Evolutionary conservation across 2,797 vertebrate species (phyloP).

Genomic region (Erethizon dorsatum): DNA sequence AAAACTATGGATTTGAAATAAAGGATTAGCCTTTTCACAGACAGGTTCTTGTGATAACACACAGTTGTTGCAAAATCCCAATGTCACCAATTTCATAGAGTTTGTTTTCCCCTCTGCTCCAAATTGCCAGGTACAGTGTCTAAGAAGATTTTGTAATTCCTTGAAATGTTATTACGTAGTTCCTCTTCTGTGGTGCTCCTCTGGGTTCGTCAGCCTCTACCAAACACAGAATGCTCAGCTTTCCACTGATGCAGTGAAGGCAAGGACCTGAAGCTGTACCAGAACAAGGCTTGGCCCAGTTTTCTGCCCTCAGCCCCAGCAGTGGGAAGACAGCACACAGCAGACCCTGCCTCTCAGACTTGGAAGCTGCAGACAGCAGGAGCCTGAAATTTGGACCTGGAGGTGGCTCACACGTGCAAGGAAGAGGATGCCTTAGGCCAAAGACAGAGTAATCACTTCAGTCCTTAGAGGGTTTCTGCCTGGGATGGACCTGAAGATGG

Average conservation of each 20-base stretch:
- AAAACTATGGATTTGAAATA: neutral
- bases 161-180: fast-evolving
- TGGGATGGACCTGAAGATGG: neutral
- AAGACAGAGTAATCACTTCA: fast-evolving
- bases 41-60: too few relatives aligned
- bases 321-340: neutral
- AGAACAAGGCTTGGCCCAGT: neutral
- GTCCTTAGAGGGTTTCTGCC: neutral
- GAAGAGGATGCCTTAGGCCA: neutral
- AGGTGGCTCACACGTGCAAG: fast-evolving
- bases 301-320: neutral
- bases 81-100: neutral
- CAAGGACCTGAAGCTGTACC: neutral
- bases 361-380: neutral
- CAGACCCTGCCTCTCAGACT: neutral
- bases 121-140: neutral
- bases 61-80: neutral
- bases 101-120: neutral
- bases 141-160: neutral
- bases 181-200: too few relatives aligned
- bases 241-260: neutral
- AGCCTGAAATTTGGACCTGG: neutral
- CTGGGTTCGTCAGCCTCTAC: neutral
- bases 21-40: neutral
- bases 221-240: fast-evolving